Evolutionary conservation across 1,140 invertebrate genomes (phyloP).

Genomic region (Drosophila cardini): DNA sequence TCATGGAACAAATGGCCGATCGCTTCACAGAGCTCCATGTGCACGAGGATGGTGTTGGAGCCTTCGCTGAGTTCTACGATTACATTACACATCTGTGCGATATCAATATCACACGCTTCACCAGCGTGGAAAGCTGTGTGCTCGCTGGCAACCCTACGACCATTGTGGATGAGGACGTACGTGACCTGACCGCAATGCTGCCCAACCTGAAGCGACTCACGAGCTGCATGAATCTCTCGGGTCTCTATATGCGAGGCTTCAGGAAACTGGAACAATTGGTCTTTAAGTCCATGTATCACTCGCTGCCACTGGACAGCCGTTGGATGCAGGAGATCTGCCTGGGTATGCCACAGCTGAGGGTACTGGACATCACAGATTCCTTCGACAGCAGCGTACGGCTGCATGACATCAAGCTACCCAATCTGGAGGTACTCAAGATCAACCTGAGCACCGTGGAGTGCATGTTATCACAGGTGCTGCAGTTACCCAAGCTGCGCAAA

Average conservation of each 20-base stretch:
- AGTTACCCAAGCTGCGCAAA: slow-evolving; percentile 64
- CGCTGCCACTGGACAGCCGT: slow-evolving; percentile 60
- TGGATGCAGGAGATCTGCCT: slow-evolving; percentile 69
- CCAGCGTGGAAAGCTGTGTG: slow-evolving; percentile 57
- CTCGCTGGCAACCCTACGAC: slow-evolving; percentile 55
- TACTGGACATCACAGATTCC: slow-evolving; percentile 67
- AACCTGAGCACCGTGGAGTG: slow-evolving; percentile 64
- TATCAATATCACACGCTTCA: slow-evolving; percentile 55
- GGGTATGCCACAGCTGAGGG: slow-evolving; percentile 47
- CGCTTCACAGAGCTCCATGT: slow-evolving; percentile 66
- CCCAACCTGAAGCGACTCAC: slow-evolving; percentile 64
- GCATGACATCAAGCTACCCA: slow-evolving; percentile 63
- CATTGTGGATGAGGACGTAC: slow-evolving; percentile 62
- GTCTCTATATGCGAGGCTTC: slow-evolving; percentile 53
- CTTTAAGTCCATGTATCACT: slow-evolving; percentile 70
- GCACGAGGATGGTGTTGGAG: slow-evolving; percentile 61
- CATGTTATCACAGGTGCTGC: slow-evolving; percentile 59
- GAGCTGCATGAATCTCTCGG: slow-evolving; percentile 71
- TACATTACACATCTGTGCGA: slow-evolving; percentile 68
- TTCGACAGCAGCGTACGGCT: slow-evolving; percentile 62
- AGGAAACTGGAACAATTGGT: slow-evolving; percentile 61
- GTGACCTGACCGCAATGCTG: slow-evolving; percentile 57
- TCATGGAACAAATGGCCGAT: slow-evolving; percentile 66
- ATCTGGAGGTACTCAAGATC: slow-evolving; percentile 68
- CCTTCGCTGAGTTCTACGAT: slow-evolving; percentile 66